A percentile compares a stretch with the other conserved stretches of the same genome.
Evolutionary conservation across 2,797 vertebrate species (phyloP).

Genomic region (Rhinoraja longicauda): DNA sequence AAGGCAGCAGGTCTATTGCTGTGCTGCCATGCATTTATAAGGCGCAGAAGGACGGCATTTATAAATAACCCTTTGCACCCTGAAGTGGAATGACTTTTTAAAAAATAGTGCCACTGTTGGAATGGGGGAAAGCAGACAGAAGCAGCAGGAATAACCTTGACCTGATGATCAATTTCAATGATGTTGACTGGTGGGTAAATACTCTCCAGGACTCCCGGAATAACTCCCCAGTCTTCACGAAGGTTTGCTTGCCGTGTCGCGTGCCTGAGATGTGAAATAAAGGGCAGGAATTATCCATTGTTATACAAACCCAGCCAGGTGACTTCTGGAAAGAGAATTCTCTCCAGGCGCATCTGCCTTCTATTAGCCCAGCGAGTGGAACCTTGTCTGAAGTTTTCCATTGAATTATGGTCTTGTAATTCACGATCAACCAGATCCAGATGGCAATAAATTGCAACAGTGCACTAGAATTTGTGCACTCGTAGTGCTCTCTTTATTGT

Average conservation of each 20-base stretch:
- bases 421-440: conserved; percentile 17
- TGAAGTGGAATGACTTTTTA: too few species aligned
- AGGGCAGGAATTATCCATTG: neutral
- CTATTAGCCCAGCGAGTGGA: neutral
- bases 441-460: conserved; percentile 2
- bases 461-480: conserved; percentile 6
- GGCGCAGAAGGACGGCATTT: too few species aligned
- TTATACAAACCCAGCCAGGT: neutral
- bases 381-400: neutral
- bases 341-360: neutral
- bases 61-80: too few species aligned
- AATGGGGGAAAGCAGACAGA: too few species aligned
- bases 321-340: neutral
- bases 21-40: too few species aligned
- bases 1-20: too few species aligned
- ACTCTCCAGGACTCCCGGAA: too few species aligned
- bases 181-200: too few species aligned
- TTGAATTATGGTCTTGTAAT: conserved; percentile 13
- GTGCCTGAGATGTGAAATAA: neutral
- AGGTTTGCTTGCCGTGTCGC: neutral
- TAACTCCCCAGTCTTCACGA: neutral
- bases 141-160: too few species aligned
- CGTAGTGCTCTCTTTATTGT: neutral
- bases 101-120: too few species aligned
- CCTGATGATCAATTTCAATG: too few species aligned